Conservation (phyloP, 2,797 vertebrate species). For the Holocentrus rufus region DNA sequence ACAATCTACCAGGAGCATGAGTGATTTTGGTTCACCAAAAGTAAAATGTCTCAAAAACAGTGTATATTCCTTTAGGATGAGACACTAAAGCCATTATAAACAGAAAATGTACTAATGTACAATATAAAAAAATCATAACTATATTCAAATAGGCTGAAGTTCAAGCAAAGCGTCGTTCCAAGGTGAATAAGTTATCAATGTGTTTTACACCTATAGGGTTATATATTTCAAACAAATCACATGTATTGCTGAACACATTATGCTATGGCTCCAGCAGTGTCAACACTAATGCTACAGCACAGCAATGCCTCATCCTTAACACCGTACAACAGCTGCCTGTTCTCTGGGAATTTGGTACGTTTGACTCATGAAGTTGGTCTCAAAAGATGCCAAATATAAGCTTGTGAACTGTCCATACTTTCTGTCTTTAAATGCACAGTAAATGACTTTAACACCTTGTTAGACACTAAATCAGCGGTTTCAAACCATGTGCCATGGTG, state of each 20-base stretch:
- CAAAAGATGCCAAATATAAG: not conserved
- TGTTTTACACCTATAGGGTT: not conserved
- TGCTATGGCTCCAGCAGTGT: not conserved
- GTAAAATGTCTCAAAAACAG: no score
- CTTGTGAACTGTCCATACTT: not conserved
- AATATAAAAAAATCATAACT: not conserved
- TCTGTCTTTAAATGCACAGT: slow-evolving; percentile 30
- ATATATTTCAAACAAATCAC: not conserved
- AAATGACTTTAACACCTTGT: slow-evolving; percentile 2
- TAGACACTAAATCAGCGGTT: not conserved
- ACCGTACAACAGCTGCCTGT: not conserved
- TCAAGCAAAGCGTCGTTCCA: no score
- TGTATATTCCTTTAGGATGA: not conserved
- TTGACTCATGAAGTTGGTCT: not conserved
- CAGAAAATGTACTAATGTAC: not conserved
- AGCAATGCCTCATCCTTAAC: not conserved
- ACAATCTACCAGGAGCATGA: no score
- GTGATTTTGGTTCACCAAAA: no score
- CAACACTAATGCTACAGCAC: not conserved
- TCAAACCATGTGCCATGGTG: no score
- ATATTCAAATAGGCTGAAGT: no score
- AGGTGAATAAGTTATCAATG: not conserved
- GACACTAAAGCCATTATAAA: not conserved
- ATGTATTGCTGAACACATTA: not conserved
- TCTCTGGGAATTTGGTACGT: not conserved